Base-by-base conservation (phyloP, 2,888 invertebrate species). In the Cephus runcator region DNA sequence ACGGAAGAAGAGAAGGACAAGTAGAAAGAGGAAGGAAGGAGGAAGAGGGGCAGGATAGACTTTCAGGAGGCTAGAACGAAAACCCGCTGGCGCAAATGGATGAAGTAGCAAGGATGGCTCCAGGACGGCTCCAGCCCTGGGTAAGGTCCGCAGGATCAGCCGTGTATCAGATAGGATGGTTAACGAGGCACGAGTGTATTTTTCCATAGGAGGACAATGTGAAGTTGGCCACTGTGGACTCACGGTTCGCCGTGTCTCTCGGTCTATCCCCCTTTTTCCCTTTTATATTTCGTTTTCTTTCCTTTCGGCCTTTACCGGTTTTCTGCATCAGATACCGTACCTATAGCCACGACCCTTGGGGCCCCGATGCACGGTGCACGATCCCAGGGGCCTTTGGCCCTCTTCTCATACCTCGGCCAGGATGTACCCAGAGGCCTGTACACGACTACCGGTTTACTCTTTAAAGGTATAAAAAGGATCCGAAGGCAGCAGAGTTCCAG, bases 181-280 rank as follows among this genome's bases (percentile, higher is more conserved):
- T 91, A 91, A 91, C 91, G 90, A 91, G 90, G 87, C 91, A 91
- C 91, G 91, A 91, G 89, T 88, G 88, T 88, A 90, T 91, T 90
- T 91, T 91, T 89, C 90, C 89, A 88, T 86, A 86, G 84, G 85
- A 90, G 87, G 88, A 91, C 91, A 90, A 91, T 91, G 90, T 89
- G 80, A 85, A 76, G 77, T 75, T 78, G 76, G 77, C 81, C 76
- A 76, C 36, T 31, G 56, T 56, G 56, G 15, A 34, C 77, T 77
- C 75, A 71, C 23, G 31, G 73, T 34, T 56, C 33, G 69, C 31
- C 69, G 69, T 75, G 80, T 79, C 79, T 73, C 76, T 34, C 71
- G 69, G n/a, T 30, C 40, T 71, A 11, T 15, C 12, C 11, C 11
- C 35, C 35, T 12, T 34, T 73, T n/a, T 75, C 75, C 56, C 40